Percentiles rank a stretch among this genome's conserved stretches.
Conservation (phyloP, 1,140 invertebrate genomes). For the Galleria mellonella region DNA sequence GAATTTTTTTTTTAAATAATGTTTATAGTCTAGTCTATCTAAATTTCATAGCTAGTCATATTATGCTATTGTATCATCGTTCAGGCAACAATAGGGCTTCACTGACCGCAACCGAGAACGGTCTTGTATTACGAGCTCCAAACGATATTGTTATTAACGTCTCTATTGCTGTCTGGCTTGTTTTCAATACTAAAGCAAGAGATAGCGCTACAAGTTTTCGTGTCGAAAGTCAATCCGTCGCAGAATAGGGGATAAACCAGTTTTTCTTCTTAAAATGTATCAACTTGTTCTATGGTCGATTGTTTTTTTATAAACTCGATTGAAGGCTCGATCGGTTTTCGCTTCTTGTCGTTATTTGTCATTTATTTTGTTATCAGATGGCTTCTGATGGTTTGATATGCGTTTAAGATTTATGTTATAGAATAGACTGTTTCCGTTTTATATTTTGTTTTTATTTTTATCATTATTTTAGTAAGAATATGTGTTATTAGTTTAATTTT, state of each 20-base stretch:
- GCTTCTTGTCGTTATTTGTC: not conserved
- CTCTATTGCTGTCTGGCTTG: not conserved
- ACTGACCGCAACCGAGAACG: constrained; percentile 28
- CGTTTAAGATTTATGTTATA: too few species aligned
- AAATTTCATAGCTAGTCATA: too few species aligned
- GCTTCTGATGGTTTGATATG: too few species aligned
- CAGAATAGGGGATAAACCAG: constrained; percentile 2
- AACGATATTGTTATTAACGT: constrained; percentile 1
- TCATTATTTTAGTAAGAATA: too few species aligned
- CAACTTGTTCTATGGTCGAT: not conserved
- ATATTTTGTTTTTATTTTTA: too few species aligned
- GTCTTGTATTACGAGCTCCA: not conserved
- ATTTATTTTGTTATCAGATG: too few species aligned
- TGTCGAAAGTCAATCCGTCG: not conserved
- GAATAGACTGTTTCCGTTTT: too few species aligned
- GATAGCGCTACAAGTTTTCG: not conserved
- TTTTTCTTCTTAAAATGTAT: not conserved
- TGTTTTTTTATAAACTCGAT: constrained; percentile 1
- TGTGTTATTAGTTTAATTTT: too few species aligned
- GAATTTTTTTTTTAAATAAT: too few species aligned
- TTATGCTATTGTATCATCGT: too few species aligned
- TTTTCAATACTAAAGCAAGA: not conserved
- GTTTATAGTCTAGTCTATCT: too few species aligned
- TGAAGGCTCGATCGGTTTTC: not conserved
- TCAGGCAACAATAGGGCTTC: constrained; percentile 34